A percentile compares a stretch with the other conserved stretches of the same genome.
phyloP scores from a whole-genome alignment of 2,888 invertebrate species.

The Geotrupes spiniger region DNA sequence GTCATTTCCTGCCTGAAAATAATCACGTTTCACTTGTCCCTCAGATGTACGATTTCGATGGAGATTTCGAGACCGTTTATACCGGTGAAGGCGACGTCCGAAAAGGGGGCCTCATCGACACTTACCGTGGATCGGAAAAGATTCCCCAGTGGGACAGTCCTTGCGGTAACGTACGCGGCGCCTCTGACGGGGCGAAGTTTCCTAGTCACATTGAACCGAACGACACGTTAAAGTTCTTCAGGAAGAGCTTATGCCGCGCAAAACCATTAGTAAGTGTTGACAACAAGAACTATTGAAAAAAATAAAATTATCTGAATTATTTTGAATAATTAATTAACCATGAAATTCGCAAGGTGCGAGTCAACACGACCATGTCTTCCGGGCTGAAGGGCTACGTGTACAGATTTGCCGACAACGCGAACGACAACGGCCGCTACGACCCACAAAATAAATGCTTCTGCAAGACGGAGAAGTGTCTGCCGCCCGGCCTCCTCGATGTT shows the following conservation, averaged over 20 bases:
- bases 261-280: slow-evolving; percentile 67
- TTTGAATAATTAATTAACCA: background rate
- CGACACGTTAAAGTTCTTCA: slow-evolving; percentile 71
- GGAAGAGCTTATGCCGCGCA: slow-evolving; percentile 84
- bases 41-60: slow-evolving; percentile 83
- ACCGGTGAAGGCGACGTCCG: slow-evolving; percentile 65
- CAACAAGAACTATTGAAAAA: too few species aligned
- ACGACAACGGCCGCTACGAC: slow-evolving; percentile 72
- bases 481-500: slow-evolving; percentile 76
- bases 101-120: slow-evolving; percentile 69
- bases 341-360: slow-evolving; percentile 53
- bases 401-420: slow-evolving; percentile 69
- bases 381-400: slow-evolving; percentile 71
- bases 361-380: slow-evolving; percentile 57
- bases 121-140: slow-evolving; percentile 68
- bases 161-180: slow-evolving; percentile 72
- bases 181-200: slow-evolving; percentile 86
- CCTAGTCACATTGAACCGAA: slow-evolving; percentile 66
- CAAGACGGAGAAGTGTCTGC: slow-evolving; percentile 68
- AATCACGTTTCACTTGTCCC: background rate
- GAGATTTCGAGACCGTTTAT: slow-evolving; percentile 75
- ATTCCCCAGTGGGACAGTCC: slow-evolving; percentile 76
- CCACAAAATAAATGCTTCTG: slow-evolving; percentile 84
- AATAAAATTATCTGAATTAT: too few species aligned
- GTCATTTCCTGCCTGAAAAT: background rate